phyloP scores from a whole-genome alignment of 2,888 invertebrate species.

The Drosophila nr. perissopoda region DNA sequence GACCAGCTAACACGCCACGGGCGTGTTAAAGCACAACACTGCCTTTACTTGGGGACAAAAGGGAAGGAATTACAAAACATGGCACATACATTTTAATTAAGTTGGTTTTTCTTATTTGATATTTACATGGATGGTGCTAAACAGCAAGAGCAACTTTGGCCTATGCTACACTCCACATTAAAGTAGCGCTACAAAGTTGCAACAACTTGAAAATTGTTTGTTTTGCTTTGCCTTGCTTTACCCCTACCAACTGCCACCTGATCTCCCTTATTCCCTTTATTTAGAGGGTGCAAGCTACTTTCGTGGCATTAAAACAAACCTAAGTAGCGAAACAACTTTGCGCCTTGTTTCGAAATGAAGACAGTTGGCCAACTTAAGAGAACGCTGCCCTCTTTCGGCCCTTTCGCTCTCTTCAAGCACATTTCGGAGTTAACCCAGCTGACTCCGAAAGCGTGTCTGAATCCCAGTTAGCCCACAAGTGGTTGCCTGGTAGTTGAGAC shows the following conservation, averaged over 20 bases:
- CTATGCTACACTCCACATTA: slow-evolving; percentile 17
- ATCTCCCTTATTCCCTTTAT: not conserved
- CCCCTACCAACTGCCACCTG: not conserved
- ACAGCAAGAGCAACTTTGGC: slow-evolving; percentile 39
- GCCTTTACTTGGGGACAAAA: slow-evolving; percentile 31
- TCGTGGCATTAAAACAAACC: slow-evolving; percentile 43
- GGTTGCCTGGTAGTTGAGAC: slow-evolving; percentile 51
- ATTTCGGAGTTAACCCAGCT: slow-evolving; percentile 63
- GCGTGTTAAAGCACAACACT: slow-evolving; percentile 35
- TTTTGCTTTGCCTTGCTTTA: slow-evolving; percentile 27
- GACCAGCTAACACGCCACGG: slow-evolving; percentile 11
- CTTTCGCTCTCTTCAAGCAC: slow-evolving; percentile 8
- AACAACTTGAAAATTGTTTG: slow-evolving; percentile 55
- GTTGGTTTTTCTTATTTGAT: slow-evolving; percentile 66
- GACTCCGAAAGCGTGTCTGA: slow-evolving; percentile 46
- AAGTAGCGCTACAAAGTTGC: slow-evolving; percentile 45
- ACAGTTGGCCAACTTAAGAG: slow-evolving; percentile 48
- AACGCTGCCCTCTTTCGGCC: not conserved
- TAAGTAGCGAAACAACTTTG: slow-evolving; percentile 43
- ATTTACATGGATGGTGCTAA: slow-evolving; percentile 67
- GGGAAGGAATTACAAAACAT: slow-evolving; percentile 36
- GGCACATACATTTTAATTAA: slow-evolving; percentile 75
- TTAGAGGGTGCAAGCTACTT: slow-evolving; percentile 21
- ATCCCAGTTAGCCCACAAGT: slow-evolving; percentile 63
- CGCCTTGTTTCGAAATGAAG: slow-evolving; percentile 40